Evolutionary conservation across 1,140 invertebrate genomes (phyloP), one percentile per base, ranked within the genome.

Genomic region (Plutomurus gul): DNA sequence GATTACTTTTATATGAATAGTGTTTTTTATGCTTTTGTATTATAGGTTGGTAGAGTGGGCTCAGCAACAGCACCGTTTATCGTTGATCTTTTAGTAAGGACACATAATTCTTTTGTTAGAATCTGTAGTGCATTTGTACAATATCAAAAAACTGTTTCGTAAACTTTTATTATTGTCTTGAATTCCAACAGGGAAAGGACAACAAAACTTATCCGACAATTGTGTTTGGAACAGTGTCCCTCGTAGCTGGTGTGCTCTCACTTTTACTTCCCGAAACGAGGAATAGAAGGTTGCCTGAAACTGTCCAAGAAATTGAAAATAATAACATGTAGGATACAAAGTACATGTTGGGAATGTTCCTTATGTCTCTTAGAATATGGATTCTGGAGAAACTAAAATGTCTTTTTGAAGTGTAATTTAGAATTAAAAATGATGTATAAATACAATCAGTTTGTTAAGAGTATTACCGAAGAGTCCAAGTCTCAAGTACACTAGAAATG

Each of bases 31-130:
- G 16, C 27, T 5, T 33, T 7, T 72, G 7, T 40, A 40, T 13
- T 20, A 25, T 16, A 72, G 70, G 70, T 80, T 30, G 88, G 86
- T 4, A 77, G 88, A 33, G 73, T 88, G n/a, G 87, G 87, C 8
- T 86, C 85, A 10, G 87, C 87, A 56, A 75, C 85, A 13, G 86
- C 87, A 4, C 88, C 88, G 11, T 86, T 73, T 70, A 79, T 84
- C 33, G 83, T 84, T 4, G 81, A 84, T 40, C 56, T 84, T 16
- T 11, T 83, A 71, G 84, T 84, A 80, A 78, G 75, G 5, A 18
- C 7, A 11, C 6, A n/a, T 49, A 75, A 8, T 8, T 11, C 8
- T 49, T 10, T n/a, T 27, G 22, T 36, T 40, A 16, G n/a, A 70
- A 51, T 47, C 18, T 36, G 30, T 40, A 27, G 36, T 30, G 22